These are phyloP conservation scores for Acanthurus lineatus DNA, from an alignment of 2,797 vertebrate species.

Conservation along the genomic window DNA sequence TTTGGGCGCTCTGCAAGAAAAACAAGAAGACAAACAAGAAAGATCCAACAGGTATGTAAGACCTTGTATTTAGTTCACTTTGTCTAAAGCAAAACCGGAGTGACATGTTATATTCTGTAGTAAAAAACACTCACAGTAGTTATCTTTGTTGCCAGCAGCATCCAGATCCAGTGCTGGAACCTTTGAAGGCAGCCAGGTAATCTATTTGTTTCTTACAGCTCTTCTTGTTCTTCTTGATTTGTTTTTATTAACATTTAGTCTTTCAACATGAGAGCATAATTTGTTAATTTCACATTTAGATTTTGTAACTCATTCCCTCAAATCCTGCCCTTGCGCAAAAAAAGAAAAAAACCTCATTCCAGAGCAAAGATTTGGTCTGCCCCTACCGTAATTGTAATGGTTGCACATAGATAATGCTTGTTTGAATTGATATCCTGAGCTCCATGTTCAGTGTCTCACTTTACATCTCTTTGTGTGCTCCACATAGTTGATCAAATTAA, in stretches of 20 bases:
- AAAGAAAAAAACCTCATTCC: too few species aligned
- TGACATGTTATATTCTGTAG: background rate
- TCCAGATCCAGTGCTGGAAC: background rate
- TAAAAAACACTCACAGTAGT: background rate
- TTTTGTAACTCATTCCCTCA: too few species aligned
- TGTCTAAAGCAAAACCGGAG: background rate
- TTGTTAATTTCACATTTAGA: too few species aligned
- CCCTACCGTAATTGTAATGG: too few species aligned
- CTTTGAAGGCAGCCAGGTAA: background rate
- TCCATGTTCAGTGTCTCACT: too few species aligned
- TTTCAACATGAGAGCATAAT: too few species aligned
- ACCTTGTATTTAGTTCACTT: background rate
- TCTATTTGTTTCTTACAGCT: background rate
- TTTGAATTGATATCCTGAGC: too few species aligned
- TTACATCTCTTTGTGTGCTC: too few species aligned
- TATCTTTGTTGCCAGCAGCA: background rate
- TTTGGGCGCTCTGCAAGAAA: constrained; percentile 18
- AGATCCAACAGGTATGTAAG: constrained; percentile 31
- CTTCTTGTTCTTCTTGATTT: background rate
- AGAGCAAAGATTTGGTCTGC: too few species aligned
- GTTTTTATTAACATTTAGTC: background rate
- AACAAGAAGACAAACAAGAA: background rate
- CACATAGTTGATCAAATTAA: too few species aligned
- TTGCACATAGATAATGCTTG: too few species aligned
- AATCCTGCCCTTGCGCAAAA: too few species aligned